Percentiles rank a stretch among this genome's conserved stretches.
phyloP scores from a whole-genome alignment of 2,113 vertebrate species.

The Orcinus orca region DNA sequence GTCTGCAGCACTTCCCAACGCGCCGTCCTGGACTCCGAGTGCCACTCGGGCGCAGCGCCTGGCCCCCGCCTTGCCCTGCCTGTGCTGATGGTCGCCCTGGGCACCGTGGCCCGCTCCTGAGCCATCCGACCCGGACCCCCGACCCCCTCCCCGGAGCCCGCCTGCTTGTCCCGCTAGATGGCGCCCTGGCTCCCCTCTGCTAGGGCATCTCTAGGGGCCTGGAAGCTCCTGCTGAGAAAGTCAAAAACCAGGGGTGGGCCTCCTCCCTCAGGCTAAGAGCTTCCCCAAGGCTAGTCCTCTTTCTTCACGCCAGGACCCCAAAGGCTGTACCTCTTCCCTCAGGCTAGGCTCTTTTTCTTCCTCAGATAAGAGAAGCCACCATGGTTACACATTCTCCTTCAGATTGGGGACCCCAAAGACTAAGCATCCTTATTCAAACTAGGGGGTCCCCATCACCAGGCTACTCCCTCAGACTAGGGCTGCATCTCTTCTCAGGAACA shows the following conservation, averaged over 20 bases:
- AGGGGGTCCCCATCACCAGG: not conserved
- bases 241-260: not conserved
- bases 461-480: not conserved
- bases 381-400: not conserved
- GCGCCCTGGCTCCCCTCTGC: not conserved
- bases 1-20: not conserved
- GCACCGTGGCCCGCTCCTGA: accelerated
- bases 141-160: accelerated
- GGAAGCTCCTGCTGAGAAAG: not conserved
- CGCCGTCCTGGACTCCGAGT: accelerated
- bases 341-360: not conserved
- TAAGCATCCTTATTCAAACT: not conserved
- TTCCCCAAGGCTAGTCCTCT: not conserved
- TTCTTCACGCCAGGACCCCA: not conserved
- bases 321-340: not conserved
- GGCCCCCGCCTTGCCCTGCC: not conserved
- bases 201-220: not conserved
- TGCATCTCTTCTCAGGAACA: not conserved
- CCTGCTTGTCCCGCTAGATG: not conserved
- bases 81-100: not conserved
- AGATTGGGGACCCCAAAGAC: not conserved
- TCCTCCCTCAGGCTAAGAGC: not conserved
- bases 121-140: accelerated
- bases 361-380: not conserved
- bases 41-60: accelerated